Evolutionary conservation across 2,113 vertebrate species (phyloP).

Genomic region (Gulo gulo): DNA sequence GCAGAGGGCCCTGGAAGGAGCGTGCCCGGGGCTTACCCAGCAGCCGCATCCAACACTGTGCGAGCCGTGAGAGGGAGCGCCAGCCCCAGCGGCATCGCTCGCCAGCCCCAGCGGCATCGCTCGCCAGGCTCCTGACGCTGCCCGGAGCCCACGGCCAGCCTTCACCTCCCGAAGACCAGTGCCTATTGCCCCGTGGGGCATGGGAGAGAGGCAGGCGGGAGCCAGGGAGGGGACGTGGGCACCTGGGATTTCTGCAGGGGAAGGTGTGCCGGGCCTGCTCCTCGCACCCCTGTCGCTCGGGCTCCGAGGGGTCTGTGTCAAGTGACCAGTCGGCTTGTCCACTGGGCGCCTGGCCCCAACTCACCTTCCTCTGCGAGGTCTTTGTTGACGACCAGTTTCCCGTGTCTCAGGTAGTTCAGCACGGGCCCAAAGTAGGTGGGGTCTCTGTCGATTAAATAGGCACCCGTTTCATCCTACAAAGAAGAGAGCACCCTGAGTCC

Average conservation of each 20-base stretch:
- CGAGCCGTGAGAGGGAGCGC: neutral
- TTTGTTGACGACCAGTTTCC: conserved; percentile 97
- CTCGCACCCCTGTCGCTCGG: neutral
- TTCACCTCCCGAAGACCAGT: neutral
- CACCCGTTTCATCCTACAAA: conserved; percentile 95
- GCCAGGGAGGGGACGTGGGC: neutral
- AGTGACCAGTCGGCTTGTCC: neutral
- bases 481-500: neutral
- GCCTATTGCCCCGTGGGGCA: neutral
- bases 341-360: neutral
- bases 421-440: conserved; percentile 98
- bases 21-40: neutral
- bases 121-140: neutral
- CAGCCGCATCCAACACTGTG: rapidly evolving
- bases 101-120: rapidly evolving
- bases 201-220: neutral
- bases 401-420: conserved; percentile 97
- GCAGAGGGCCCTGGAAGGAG: neutral
- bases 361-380: conserved; percentile 98
- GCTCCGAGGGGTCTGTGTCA: too few relatives aligned
- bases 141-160: neutral
- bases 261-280: neutral
- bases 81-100: rapidly evolving
- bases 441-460: conserved; percentile 98
- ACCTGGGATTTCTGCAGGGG: neutral